A percentile compares a stretch with the other conserved stretches of the same genome.
These are phyloP conservation scores for Otis tarda DNA, from an alignment of 2,113 vertebrate genomes.

Conservation along the genomic window DNA sequence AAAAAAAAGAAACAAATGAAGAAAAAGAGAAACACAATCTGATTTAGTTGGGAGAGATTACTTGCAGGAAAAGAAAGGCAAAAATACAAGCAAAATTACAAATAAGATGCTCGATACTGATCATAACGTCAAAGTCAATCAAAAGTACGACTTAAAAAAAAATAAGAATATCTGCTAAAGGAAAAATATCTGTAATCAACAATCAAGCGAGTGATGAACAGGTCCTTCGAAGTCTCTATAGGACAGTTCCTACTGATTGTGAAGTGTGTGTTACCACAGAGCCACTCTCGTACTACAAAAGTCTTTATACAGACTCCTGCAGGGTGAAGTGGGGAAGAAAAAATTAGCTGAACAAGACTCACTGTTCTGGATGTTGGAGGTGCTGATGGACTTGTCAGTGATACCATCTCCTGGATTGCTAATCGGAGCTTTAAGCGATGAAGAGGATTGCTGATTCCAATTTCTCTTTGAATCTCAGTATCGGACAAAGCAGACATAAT, in stretches of 20 bases:
- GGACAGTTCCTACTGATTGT: background rate
- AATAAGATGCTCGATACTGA: background rate
- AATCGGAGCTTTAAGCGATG: slow-evolving; percentile 94
- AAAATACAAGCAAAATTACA: background rate
- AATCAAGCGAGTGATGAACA: background rate
- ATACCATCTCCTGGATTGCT: slow-evolving; percentile 99
- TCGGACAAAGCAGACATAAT: slow-evolving; percentile 98
- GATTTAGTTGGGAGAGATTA: background rate
- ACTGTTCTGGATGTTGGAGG: slow-evolving; percentile 97
- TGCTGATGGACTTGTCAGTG: slow-evolving; percentile 95
- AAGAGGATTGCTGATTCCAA: slow-evolving; percentile 97
- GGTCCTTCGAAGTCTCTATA: background rate
- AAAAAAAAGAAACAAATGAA: background rate
- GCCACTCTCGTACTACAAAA: background rate
- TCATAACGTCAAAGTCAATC: slow-evolving; percentile 11
- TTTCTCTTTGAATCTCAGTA: slow-evolving; percentile 98
- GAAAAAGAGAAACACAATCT: background rate
- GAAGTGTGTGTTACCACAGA: background rate
- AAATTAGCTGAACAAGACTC: slow-evolving; percentile 72
- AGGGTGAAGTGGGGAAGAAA: background rate
- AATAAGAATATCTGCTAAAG: background rate
- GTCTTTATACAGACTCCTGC: background rate
- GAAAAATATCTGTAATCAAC: background rate
- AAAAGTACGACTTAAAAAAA: background rate
- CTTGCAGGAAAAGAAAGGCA: background rate